Base-by-base conservation (phyloP, 2,113 vertebrate species). In the Camelus dromedarius region DNA sequence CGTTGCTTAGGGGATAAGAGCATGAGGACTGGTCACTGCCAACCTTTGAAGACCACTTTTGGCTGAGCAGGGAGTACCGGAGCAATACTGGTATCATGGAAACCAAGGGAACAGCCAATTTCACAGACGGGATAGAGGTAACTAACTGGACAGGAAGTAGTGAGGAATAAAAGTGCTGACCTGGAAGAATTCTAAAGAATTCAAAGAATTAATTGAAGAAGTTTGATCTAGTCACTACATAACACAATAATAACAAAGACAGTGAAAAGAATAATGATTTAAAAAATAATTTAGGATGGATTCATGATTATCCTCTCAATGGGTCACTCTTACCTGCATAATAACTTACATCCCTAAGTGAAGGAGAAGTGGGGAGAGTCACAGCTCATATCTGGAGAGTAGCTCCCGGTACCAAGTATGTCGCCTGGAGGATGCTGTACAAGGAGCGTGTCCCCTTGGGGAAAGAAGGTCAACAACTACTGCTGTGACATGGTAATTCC, bases 121-220 rank as follows among this genome's bases (percentile, higher is more conserved):
- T 94, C 56, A 70, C 9, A 14, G 28, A 46, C 24, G 12, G 16
- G 30, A 83, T 16, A 22, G 60, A 20, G 18, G 8, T 66, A 62
- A 95, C 16, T 42, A 69, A 60, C 14, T 48, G 7, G 12, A 60
- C 50, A 81, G 8, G 26, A 91, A 85, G 9, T 70, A 26, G 20
- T 60, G n/a, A 92, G 87, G 79, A 70, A 92, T 6, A 42, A 76
- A 79, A 4, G 19, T 85, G 30, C 6, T 54, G 15, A 56, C 15
- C 84, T 83, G 30, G 54, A 85, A 85, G 58, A 83, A 82, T 72
- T 89, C 38, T 79, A 46, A 76, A 88, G 67, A 87, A 83, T 76
- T 92, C 69, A 77, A 77, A 54, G 32, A 66, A 42, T 22, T 42
- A 13, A 75, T 83, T 70, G 66, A 93, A 80, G 60, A 75, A 85